phyloP scores from a whole-genome alignment of 2,888 invertebrate genomes.

The Entomobrya proxima region DNA sequence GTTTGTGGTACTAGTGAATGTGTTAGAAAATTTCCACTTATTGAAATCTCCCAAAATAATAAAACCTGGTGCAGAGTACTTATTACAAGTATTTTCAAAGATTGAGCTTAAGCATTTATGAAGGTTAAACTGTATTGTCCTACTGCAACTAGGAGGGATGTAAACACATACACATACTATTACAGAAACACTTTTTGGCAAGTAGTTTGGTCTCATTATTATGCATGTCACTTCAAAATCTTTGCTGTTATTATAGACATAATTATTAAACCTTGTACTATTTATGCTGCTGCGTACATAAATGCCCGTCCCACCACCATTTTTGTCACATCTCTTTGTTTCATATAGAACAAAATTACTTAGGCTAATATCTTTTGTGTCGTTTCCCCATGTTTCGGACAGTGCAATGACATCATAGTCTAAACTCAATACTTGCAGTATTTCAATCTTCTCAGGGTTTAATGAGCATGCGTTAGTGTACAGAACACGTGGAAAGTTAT shows the following conservation, averaged over 20 bases:
- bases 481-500: not conserved
- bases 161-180: constrained; percentile 2
- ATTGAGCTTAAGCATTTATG: not conserved
- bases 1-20: not conserved
- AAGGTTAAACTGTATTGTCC: not conserved
- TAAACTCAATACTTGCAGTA: not conserved
- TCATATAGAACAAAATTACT: not conserved
- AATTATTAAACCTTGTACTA: not conserved
- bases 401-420: not conserved
- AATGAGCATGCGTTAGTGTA: constrained; percentile 19
- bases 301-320: not conserved
- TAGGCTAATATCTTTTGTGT: not conserved
- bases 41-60: constrained; percentile 7
- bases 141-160: not conserved
- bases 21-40: not conserved
- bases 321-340: not conserved
- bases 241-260: not conserved
- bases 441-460: not conserved
- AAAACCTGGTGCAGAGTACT: not conserved
- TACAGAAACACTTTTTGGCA: constrained; percentile 2
- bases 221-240: constrained; percentile 28
- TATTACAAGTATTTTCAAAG: not conserved
- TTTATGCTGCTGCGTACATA: not conserved
- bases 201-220: not conserved
- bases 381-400: not conserved